A percentile compares a stretch with the other conserved stretches of the same genome.
These are phyloP conservation scores for Aspiorhynchus laticeps DNA, from an alignment of 2,113 vertebrate genomes.

Conservation along the genomic window DNA sequence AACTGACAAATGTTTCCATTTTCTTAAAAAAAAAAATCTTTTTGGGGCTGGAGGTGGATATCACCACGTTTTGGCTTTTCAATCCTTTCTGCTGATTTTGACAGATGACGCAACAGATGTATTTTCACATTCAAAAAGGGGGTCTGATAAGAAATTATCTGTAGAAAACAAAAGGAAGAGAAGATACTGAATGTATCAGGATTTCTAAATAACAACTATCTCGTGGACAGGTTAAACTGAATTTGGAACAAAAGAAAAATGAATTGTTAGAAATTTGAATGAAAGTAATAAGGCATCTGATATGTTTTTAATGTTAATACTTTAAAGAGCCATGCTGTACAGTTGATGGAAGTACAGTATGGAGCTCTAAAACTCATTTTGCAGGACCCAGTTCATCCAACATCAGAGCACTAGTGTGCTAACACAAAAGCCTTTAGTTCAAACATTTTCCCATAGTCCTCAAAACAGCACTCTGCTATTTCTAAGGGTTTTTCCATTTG, in stretches of 20 bases:
- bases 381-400: not conserved
- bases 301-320: slow-evolving; percentile 13
- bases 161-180: not conserved
- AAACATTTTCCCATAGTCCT: not conserved
- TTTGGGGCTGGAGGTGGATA: not conserved
- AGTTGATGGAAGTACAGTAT: not conserved
- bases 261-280: not conserved
- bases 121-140: not conserved
- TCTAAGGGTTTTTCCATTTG: not conserved
- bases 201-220: not conserved
- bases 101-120: not conserved
- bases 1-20: not conserved
- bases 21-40: not conserved
- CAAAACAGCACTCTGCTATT: not conserved
- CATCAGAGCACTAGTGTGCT: not conserved
- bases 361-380: not conserved
- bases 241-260: not conserved
- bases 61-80: not conserved
- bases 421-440: not conserved
- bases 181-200: not conserved
- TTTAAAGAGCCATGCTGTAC: slow-evolving; percentile 1
- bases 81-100: not conserved
- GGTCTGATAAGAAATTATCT: not conserved
- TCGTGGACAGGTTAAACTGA: not conserved
- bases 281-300: slow-evolving; percentile 38